These are phyloP conservation scores for Bombylius major DNA, from an alignment of 2,888 invertebrate genomes.

Conservation along the genomic window DNA sequence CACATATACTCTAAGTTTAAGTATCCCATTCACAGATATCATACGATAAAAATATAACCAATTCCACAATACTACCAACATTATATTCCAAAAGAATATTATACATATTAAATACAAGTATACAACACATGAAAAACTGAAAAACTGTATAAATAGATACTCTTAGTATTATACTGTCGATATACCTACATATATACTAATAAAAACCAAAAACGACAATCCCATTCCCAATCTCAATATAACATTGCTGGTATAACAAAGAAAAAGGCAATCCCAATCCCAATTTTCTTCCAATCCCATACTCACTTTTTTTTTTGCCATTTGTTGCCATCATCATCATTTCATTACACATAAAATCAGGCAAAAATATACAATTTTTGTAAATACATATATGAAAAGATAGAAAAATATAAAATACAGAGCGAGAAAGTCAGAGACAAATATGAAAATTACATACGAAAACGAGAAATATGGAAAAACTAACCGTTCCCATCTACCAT, in stretches of 20 bases:
- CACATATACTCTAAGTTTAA: background rate
- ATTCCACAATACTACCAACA: background rate
- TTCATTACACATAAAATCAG: background rate
- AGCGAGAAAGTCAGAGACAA: slow-evolving; percentile 10
- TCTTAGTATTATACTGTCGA: too few species aligned
- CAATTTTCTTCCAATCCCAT: background rate
- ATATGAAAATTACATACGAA: slow-evolving; percentile 1
- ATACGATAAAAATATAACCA: background rate
- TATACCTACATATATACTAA: too few species aligned
- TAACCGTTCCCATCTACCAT: too few species aligned
- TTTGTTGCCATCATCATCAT: background rate
- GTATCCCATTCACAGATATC: background rate
- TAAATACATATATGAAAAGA: background rate
- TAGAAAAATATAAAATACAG: slow-evolving; percentile 4
- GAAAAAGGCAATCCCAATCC: background rate
- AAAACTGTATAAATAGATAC: too few species aligned
- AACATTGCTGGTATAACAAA: background rate
- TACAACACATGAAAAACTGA: too few species aligned
- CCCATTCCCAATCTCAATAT: background rate
- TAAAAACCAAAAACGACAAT: background rate
- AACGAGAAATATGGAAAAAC: background rate
- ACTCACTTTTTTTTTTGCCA: background rate
- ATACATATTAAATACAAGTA: slow-evolving; percentile 7
- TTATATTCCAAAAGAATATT: slow-evolving; percentile 5
- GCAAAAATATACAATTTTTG: too few species aligned